A percentile compares a stretch with the other conserved stretches of the same genome.
Evolutionary conservation across 2,113 vertebrate genomes (phyloP).

Genomic region (Campylomormyrus numenius): DNA sequence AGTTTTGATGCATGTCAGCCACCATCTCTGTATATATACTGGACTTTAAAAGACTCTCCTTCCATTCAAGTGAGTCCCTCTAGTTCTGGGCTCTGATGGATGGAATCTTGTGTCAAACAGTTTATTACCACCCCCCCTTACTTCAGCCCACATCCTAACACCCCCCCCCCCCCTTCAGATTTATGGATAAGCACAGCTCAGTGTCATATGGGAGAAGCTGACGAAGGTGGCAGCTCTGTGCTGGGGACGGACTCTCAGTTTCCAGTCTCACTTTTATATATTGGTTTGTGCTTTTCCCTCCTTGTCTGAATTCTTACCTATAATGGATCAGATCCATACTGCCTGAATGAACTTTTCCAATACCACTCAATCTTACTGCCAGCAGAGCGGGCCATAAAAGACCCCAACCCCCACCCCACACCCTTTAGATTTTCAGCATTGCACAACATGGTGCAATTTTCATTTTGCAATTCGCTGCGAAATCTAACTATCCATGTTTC

Average conservation of each 20-base stretch:
- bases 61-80: constrained; percentile 9
- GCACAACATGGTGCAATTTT: background rate
- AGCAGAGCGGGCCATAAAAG: background rate
- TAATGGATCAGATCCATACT: background rate
- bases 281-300: background rate
- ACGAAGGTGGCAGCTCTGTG: no score
- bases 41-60: constrained; percentile 10
- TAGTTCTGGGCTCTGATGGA: constrained; percentile 11
- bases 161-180: background rate
- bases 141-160: background rate
- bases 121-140: constrained; percentile 1
- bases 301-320: background rate
- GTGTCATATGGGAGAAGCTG: constrained; percentile 8
- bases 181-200: constrained; percentile 8
- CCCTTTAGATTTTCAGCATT: background rate
- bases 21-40: background rate
- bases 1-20: background rate
- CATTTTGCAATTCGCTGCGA: background rate
- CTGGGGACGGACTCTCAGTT: background rate
- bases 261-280: background rate
- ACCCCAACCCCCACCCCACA: background rate
- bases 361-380: background rate
- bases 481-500: background rate
- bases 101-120: background rate
- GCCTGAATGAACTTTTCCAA: background rate